A percentile compares a stretch with the other conserved stretches of the same genome.
phyloP scores from a whole-genome alignment of 2,113 vertebrate genomes.

The Rhinoptilus africanus region DNA sequence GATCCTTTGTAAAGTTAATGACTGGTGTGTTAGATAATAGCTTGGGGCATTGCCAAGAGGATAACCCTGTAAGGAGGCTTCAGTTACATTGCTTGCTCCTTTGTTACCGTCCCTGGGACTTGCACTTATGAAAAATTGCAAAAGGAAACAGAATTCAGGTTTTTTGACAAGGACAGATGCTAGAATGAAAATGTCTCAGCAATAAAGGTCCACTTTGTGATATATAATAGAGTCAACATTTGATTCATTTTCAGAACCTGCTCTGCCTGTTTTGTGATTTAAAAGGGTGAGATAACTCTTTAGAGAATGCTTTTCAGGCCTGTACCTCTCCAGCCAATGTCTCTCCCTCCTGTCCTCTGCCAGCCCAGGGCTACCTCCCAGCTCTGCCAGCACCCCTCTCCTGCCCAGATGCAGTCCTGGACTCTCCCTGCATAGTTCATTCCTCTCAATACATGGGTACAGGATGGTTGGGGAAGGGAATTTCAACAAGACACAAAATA shows the following conservation, averaged over 20 bases:
- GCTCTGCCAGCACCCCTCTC: neutral
- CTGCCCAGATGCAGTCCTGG: neutral
- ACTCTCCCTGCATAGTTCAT: neutral
- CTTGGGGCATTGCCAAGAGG: slow-evolving; percentile 36
- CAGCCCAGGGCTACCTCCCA: neutral
- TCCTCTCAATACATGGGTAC: neutral
- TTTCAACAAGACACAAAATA: neutral
- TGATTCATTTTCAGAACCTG: neutral
- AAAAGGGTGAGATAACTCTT: neutral
- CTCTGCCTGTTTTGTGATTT: neutral
- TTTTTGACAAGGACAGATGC: neutral
- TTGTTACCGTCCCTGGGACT: neutral
- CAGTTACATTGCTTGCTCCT: neutral
- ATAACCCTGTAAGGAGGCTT: slow-evolving; percentile 43
- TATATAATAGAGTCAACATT: neutral
- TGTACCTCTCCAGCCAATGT: neutral
- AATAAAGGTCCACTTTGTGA: neutral
- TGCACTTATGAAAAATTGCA: neutral
- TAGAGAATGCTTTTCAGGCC: neutral
- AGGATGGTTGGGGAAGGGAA: neutral
- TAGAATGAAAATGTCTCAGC: neutral
- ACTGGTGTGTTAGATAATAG: slow-evolving; percentile 59
- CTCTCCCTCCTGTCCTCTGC: neutral
- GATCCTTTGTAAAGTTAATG: slow-evolving; percentile 70
- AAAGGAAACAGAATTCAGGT: neutral